Conservation (phyloP, 2,113 vertebrate genomes). For the Anguilla japonica region DNA sequence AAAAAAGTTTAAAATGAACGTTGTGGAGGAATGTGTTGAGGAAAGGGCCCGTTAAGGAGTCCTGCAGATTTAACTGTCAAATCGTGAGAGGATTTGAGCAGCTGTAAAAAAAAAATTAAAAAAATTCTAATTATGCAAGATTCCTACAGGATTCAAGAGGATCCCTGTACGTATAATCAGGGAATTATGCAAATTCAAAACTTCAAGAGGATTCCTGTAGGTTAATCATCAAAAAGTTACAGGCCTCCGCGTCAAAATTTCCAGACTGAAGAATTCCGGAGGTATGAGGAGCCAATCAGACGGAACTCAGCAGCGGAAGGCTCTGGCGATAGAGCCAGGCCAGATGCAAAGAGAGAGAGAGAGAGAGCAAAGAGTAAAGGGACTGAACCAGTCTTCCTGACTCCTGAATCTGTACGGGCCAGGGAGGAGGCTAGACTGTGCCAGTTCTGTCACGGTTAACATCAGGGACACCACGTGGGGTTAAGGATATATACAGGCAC, state of each 20-base stretch:
- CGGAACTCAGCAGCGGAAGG: not conserved
- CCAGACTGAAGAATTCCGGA: not conserved
- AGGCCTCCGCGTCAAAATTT: not conserved
- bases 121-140: not conserved
- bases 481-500: no score
- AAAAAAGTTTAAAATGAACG: not conserved
- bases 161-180: slow-evolving; percentile 13
- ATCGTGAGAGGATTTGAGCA: slow-evolving; percentile 9
- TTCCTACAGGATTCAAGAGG: not conserved
- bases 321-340: not conserved
- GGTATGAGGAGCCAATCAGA: not conserved
- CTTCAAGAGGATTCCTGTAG: not conserved
- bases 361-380: no score
- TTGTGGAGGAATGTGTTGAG: not conserved
- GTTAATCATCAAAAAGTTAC: slow-evolving; percentile 15
- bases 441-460: no score
- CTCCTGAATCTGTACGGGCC: no score
- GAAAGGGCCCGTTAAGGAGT: slow-evolving; percentile 19
- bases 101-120: not conserved
- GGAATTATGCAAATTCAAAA: not conserved
- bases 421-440: no score
- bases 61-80: not conserved
- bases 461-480: no score
- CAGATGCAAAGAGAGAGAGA: no score
- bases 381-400: no score